phyloP scores from a whole-genome alignment of 2,888 invertebrate species.

The Latrodectus elegans region DNA sequence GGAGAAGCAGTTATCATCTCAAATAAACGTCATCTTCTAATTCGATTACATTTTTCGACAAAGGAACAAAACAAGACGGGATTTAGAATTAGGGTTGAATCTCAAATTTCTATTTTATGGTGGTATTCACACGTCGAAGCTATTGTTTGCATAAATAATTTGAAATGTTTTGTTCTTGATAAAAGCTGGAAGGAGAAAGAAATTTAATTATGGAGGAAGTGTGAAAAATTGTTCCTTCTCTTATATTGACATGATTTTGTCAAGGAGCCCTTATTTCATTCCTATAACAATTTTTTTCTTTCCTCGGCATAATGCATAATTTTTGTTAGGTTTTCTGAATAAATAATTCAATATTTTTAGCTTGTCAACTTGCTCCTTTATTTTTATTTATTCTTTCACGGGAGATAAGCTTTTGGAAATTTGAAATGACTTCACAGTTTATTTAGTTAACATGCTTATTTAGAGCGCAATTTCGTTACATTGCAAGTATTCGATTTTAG shows the following conservation, averaged over 20 bases:
- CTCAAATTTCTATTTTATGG: slow-evolving; percentile 6
- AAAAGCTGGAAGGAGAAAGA: not conserved
- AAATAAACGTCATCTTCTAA: slow-evolving; percentile 41
- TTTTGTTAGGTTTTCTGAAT: slow-evolving; percentile 1
- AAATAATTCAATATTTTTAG: slow-evolving; percentile 1
- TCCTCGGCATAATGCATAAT: not conserved
- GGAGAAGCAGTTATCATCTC: slow-evolving; percentile 13
- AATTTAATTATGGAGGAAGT: slow-evolving; percentile 33
- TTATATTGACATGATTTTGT: slow-evolving; percentile 31
- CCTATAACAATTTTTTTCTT: not conserved
- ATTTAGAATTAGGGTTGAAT: slow-evolving; percentile 2
- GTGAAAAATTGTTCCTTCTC: slow-evolving; percentile 11
- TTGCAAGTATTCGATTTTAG: too few relatives aligned
- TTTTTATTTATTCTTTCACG: not conserved
- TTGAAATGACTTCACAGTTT: not conserved
- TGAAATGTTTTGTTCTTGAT: slow-evolving; percentile 16
- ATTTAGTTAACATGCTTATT: too few relatives aligned
- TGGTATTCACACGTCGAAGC: slow-evolving; percentile 29
- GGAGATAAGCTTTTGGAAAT: not conserved
- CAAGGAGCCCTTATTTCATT: not conserved
- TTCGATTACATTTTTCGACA: slow-evolving; percentile 32
- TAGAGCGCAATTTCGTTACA: too few relatives aligned
- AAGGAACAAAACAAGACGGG: slow-evolving; percentile 8
- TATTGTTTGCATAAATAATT: slow-evolving; percentile 52
- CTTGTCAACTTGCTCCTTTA: not conserved